Evolutionary conservation across 1,140 invertebrate genomes (phyloP).

Genomic region (Atta texana): DNA sequence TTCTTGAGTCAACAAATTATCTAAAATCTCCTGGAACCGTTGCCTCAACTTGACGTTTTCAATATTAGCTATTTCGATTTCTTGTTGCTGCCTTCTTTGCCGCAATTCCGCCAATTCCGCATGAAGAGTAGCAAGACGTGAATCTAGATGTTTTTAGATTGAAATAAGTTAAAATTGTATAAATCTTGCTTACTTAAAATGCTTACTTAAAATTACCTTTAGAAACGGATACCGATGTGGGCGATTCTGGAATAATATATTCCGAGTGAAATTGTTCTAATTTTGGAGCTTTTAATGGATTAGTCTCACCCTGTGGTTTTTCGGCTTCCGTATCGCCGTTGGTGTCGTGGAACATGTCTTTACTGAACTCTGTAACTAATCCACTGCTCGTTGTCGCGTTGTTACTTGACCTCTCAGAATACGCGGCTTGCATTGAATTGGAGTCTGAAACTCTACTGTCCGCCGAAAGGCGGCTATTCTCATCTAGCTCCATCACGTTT

Average conservation of each 20-base stretch:
- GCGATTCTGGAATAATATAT: conserved; percentile 81
- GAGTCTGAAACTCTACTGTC: conserved; percentile 93
- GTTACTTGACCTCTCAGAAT: conserved; percentile 82
- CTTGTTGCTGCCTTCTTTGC: conserved; percentile 91
- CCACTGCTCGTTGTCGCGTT: conserved; percentile 78
- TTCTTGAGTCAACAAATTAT: conserved; percentile 92
- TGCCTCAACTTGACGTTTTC: conserved; percentile 94
- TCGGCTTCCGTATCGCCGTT: conserved; percentile 71
- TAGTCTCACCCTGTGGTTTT: conserved; percentile 58
- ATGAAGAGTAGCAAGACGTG: conserved; percentile 86
- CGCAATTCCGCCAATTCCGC: conserved; percentile 91
- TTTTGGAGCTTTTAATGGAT: conserved; percentile 78
- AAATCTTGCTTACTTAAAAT: background rate
- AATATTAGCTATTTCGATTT: conserved; percentile 93
- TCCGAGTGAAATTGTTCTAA: conserved; percentile 82
- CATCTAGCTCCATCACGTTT: conserved; percentile 92
- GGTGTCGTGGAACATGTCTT: conserved; percentile 87
- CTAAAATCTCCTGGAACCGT: conserved; percentile 93
- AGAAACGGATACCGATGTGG: conserved; percentile 69
- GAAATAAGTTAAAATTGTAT: background rate
- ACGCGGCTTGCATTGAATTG: conserved; percentile 88
- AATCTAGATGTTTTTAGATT: conserved; percentile 75
- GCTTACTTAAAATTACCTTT: conserved; percentile 64
- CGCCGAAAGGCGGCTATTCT: conserved; percentile 91
- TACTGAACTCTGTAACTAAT: conserved; percentile 87